Evolutionary conservation across 2,113 vertebrate genomes (phyloP).

Genomic region (Chionodraco myersi): DNA sequence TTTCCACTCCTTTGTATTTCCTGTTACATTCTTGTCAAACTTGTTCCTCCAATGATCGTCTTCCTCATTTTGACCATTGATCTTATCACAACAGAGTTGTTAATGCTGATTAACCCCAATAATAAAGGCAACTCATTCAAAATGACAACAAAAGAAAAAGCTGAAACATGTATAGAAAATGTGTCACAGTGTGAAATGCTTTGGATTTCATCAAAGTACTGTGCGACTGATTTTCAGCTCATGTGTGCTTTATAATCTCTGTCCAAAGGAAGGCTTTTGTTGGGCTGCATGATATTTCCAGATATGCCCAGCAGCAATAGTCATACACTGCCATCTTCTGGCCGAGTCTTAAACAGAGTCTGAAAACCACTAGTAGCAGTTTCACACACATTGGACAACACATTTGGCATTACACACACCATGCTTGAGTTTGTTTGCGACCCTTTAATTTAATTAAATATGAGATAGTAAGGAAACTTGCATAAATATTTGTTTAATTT

Average conservation of each 20-base stretch:
- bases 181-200: background rate
- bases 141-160: background rate
- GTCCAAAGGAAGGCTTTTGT: background rate
- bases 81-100: background rate
- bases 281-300: accelerated
- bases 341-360: background rate
- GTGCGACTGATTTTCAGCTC: background rate
- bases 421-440: background rate
- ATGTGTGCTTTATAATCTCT: background rate
- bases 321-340: conserved; percentile 50
- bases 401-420: background rate
- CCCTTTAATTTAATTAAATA: background rate
- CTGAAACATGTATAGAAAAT: background rate
- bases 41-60: background rate
- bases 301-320: background rate
- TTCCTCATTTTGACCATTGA: background rate
- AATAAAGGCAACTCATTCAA: background rate
- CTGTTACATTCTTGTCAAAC: background rate
- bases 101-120: background rate
- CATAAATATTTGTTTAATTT: background rate
- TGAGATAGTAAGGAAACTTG: background rate
- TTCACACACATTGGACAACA: background rate
- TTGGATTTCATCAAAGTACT: background rate
- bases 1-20: background rate
- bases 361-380: background rate